Conservation (phyloP, 2,797 vertebrate genomes). For the Hybognathus amarus region DNA sequence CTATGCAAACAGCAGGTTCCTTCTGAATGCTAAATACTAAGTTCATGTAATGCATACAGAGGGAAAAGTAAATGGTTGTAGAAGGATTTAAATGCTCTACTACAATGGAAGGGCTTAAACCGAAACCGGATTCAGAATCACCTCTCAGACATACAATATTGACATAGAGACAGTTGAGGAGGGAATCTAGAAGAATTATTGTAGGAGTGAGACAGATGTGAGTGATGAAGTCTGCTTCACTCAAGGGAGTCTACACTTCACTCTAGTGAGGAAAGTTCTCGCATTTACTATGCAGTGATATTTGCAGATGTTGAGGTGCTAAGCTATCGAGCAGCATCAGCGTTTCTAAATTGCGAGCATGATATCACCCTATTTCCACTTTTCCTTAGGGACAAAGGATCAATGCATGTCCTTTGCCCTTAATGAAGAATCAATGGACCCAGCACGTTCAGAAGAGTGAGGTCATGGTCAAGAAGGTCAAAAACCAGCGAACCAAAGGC, state of each 20-base stretch:
- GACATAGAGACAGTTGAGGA: slow-evolving; percentile 1
- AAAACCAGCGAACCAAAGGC: not conserved
- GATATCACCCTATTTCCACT: slow-evolving; percentile 62
- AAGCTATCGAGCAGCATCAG: slow-evolving; percentile 43
- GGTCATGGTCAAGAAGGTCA: slow-evolving; percentile 57
- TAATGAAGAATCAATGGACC: slow-evolving; percentile 76
- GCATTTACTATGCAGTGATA: slow-evolving; percentile 28
- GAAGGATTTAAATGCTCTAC: not conserved
- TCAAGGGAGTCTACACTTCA: slow-evolving; percentile 12
- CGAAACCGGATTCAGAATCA: slow-evolving; percentile 24
- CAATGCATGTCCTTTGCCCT: slow-evolving; percentile 69
- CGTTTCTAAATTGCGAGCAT: slow-evolving; percentile 29
- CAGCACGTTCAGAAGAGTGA: slow-evolving; percentile 60
- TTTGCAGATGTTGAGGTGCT: slow-evolving; percentile 44
- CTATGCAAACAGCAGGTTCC: slow-evolving; percentile 37
- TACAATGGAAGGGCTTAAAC: not conserved
- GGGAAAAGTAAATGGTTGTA: not conserved
- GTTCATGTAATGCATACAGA: slow-evolving; percentile 21
- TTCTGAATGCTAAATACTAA: slow-evolving; percentile 40
- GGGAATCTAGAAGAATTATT: slow-evolving; percentile 11
- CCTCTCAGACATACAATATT: slow-evolving; percentile 7
- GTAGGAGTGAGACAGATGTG: slow-evolving; percentile 23
- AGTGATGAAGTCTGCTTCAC: slow-evolving; percentile 5
- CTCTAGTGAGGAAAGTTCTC: slow-evolving; percentile 31
- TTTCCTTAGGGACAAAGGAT: slow-evolving; percentile 63